A percentile compares a stretch with the other conserved stretches of the same genome.
These are phyloP conservation scores for Pycnomerus fuliginosus DNA, from an alignment of 2,888 invertebrate genomes.

Conservation along the genomic window DNA sequence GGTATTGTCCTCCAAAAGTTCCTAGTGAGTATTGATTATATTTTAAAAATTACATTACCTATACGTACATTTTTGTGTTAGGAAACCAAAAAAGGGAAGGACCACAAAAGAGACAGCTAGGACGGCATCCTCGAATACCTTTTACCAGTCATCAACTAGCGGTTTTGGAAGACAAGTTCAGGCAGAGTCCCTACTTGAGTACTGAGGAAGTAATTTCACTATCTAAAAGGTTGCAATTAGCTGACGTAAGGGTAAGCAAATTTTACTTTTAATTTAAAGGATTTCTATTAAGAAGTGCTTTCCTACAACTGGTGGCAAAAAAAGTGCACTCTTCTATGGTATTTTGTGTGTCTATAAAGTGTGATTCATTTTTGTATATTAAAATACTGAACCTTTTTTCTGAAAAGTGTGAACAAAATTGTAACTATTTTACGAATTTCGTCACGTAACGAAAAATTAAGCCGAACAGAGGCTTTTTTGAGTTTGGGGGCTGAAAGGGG, in stretches of 20 bases:
- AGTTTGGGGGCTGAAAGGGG: no score
- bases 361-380: no score
- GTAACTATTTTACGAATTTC: no score
- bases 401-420: no score
- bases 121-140: constrained; percentile 70
- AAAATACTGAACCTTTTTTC: no score
- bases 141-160: constrained; percentile 70
- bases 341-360: constrained; percentile 3
- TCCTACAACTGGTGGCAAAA: no score
- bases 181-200: constrained; percentile 66
- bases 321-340: constrained; percentile 1
- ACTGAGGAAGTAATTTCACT: constrained; percentile 66
- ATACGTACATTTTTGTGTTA: constrained; percentile 30
- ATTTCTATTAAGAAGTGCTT: no score
- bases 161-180: constrained; percentile 68
- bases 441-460: no score
- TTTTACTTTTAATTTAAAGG: no score
- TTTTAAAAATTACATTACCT: no score
- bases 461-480: no score
- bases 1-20: constrained; percentile 71
- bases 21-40: constrained; percentile 61
- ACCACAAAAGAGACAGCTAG: constrained; percentile 58
- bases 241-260: constrained; percentile 67
- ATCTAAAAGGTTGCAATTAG: constrained; percentile 63
- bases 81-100: constrained; percentile 49